Percentiles rank a stretch among this genome's conserved stretches.
Evolutionary conservation across 1,140 invertebrate species (phyloP).

Genomic region (Parasteatoda tepidariorum): DNA sequence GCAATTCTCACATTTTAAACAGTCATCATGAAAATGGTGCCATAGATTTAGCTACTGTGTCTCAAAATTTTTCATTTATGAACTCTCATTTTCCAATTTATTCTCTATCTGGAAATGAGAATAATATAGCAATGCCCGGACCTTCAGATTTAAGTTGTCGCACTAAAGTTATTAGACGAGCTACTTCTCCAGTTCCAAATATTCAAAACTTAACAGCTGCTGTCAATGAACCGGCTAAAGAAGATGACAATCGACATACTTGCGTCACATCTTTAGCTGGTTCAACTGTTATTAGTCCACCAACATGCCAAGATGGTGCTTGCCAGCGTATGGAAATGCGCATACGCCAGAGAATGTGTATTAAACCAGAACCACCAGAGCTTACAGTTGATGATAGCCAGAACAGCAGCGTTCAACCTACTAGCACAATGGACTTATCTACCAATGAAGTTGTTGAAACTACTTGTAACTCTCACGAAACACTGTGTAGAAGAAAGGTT

Average conservation of each 20-base stretch:
- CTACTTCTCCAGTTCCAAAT: neutral
- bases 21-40: conserved; percentile 27
- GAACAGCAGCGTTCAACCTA: conserved; percentile 37
- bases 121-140: conserved; percentile 7
- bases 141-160: conserved; percentile 32
- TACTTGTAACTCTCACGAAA: conserved; percentile 6
- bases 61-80: conserved; percentile 55
- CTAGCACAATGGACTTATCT: conserved; percentile 46
- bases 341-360: neutral
- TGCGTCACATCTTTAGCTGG: conserved; percentile 30
- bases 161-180: neutral
- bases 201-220: neutral
- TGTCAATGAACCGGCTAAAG: neutral
- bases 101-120: neutral
- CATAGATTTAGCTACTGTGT: conserved; percentile 54
- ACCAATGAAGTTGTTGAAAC: conserved; percentile 51
- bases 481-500: conserved; percentile 15
- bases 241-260: conserved; percentile 20
- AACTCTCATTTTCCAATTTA: conserved; percentile 29
- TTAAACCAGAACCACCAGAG: conserved; percentile 55
- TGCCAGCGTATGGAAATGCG: neutral
- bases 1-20: neutral
- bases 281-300: conserved; percentile 30
- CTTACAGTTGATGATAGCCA: conserved; percentile 49
- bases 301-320: conserved; percentile 3